Percentiles rank a stretch among this genome's conserved stretches.
These are phyloP conservation scores for Hipparchia semele DNA, from an alignment of 2,888 invertebrate species.

Conservation along the genomic window DNA sequence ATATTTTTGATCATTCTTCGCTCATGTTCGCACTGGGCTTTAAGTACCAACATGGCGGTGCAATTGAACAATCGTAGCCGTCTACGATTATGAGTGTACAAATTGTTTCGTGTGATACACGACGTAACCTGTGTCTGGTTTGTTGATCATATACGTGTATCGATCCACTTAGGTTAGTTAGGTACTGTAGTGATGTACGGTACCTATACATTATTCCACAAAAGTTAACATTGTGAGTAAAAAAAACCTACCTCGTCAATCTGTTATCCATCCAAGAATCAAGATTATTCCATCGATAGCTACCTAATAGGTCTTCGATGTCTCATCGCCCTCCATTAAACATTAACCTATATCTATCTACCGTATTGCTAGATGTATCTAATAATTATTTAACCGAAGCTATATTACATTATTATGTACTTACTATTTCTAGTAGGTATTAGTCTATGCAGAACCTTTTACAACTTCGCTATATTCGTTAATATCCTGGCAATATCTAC, in stretches of 20 bases:
- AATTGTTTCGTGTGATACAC: conserved; percentile 14
- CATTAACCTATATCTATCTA: too few relatives aligned
- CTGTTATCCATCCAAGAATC: not conserved
- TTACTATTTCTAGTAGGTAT: too few relatives aligned
- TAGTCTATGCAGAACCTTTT: too few relatives aligned
- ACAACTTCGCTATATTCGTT: too few relatives aligned
- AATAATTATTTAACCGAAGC: too few relatives aligned
- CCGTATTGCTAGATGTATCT: too few relatives aligned
- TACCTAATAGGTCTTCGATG: too few relatives aligned
- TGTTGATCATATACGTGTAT: conserved; percentile 66
- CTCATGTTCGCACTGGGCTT: not conserved
- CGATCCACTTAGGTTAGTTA: conserved; percentile 66
- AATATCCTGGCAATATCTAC: too few relatives aligned
- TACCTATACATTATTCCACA: not conserved
- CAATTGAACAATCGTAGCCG: too few relatives aligned
- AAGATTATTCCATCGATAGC: too few relatives aligned
- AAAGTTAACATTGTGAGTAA: not conserved
- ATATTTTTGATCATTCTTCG: not conserved
- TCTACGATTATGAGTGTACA: not conserved
- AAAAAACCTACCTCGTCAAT: not conserved
- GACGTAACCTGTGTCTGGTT: conserved; percentile 57
- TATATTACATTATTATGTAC: too few relatives aligned
- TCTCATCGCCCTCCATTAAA: too few relatives aligned
- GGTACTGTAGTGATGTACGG: conserved; percentile 37
- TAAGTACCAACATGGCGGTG: not conserved